phyloP scores from a whole-genome alignment of 2,797 vertebrate species.

The Gambusia yucatana region DNA sequence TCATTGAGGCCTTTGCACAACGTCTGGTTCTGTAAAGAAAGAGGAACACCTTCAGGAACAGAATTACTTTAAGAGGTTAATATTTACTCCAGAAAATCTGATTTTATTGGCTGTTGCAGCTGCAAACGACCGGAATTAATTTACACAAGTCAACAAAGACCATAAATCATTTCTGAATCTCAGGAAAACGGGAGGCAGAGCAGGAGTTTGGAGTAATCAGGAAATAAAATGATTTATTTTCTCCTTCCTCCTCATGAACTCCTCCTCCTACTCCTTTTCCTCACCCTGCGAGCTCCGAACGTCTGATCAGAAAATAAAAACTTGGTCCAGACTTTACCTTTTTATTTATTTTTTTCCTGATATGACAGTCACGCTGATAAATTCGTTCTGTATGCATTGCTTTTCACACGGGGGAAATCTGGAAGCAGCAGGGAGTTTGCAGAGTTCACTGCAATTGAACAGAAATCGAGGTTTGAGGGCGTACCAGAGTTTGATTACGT shows the following conservation, averaged over 20 bases:
- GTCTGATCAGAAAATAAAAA: background rate
- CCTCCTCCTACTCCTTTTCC: background rate
- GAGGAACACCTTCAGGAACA: background rate
- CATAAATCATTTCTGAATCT: background rate
- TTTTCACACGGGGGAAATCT: background rate
- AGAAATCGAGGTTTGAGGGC: background rate
- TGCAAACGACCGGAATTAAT: background rate
- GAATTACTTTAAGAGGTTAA: background rate
- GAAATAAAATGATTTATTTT: constrained; percentile 7
- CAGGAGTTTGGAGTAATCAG: background rate
- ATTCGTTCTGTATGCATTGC: constrained; percentile 5
- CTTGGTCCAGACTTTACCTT: background rate
- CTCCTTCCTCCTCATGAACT: background rate
- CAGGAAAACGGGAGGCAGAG: background rate
- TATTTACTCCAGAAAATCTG: background rate
- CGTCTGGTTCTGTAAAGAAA: constrained; percentile 60
- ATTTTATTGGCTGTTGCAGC: background rate
- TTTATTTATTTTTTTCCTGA: background rate
- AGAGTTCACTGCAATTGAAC: no score
- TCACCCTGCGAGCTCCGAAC: background rate
- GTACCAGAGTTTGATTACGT: background rate
- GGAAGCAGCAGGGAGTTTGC: background rate
- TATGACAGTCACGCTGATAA: background rate
- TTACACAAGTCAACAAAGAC: background rate
- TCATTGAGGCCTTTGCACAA: constrained; percentile 75